These are phyloP conservation scores for Sebastes cheni DNA, from an alignment of 2,797 vertebrate genomes.

Conservation along the genomic window DNA sequence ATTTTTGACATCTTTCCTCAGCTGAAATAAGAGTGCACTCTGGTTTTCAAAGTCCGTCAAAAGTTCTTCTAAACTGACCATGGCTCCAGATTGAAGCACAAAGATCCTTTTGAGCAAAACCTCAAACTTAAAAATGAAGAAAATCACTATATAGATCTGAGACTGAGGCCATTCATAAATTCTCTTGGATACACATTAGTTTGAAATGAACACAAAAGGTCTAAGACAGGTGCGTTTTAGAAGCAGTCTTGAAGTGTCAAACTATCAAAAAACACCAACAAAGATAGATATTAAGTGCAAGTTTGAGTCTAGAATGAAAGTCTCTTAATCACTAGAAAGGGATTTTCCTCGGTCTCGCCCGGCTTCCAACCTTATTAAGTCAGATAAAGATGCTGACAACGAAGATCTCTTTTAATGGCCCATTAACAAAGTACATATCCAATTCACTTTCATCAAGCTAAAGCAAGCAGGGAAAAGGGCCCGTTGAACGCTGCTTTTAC, in stretches of 20 bases:
- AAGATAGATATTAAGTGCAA: not conserved
- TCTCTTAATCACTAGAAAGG: not conserved
- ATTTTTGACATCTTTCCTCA: not conserved
- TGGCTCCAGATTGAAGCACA: not conserved
- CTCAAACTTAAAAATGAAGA: not conserved
- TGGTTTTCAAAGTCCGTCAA: not conserved
- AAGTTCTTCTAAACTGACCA: not conserved
- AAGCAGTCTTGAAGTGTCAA: not conserved
- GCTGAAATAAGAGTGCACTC: not conserved
- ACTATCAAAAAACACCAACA: not conserved
- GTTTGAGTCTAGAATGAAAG: not conserved
- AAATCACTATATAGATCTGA: not conserved
- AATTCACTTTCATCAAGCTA: slow-evolving; percentile 72
- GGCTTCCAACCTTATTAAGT: slow-evolving; percentile 51
- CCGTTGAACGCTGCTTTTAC: slow-evolving; percentile 58
- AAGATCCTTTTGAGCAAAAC: not conserved
- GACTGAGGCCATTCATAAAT: not conserved
- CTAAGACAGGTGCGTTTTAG: not conserved
- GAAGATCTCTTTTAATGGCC: slow-evolving; percentile 51
- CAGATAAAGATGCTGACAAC: slow-evolving; percentile 63
- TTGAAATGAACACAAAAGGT: not conserved
- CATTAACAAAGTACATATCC: slow-evolving; percentile 64
- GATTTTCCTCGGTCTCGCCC: not conserved
- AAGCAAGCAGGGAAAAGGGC: slow-evolving; percentile 55
- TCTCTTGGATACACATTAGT: not conserved